Evolutionary conservation across 1,140 invertebrate genomes (phyloP).

Genomic region (Drosophila gunungcola): DNA sequence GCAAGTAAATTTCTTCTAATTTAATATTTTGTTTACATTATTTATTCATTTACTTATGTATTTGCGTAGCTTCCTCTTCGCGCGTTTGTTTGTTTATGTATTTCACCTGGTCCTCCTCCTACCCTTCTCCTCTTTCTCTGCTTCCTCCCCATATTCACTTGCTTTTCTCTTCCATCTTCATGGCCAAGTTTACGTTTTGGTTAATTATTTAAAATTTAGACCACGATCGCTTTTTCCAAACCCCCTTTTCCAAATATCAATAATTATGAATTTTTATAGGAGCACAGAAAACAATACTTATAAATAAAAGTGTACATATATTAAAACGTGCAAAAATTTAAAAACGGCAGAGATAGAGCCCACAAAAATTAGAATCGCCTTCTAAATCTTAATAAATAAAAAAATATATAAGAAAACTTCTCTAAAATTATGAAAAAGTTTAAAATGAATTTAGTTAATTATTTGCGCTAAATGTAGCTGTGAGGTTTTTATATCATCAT

Average conservation of each 20-base stretch:
- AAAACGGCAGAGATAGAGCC: neutral
- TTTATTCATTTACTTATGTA: slow-evolving; percentile 82
- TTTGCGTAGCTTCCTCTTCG: slow-evolving; percentile 46
- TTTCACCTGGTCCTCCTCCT: slow-evolving; percentile 38
- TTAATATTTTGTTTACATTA: slow-evolving; percentile 83
- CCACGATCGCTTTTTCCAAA: neutral
- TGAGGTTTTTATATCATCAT: neutral
- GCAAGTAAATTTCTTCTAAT: slow-evolving; percentile 82
- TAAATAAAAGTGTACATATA: too few relatives aligned
- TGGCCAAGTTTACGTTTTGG: slow-evolving; percentile 8
- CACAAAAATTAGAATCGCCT: neutral
- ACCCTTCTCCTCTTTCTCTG: neutral
- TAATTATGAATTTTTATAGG: neutral
- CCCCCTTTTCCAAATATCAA: neutral
- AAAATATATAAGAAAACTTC: neutral
- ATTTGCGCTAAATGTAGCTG: neutral
- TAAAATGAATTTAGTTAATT: neutral
- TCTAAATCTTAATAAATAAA: too few relatives aligned
- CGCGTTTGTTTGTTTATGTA: slow-evolving; percentile 62
- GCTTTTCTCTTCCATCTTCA: neutral
- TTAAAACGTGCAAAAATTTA: neutral
- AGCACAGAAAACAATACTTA: neutral
- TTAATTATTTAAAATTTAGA: slow-evolving; percentile 21
- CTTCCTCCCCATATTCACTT: too few relatives aligned
- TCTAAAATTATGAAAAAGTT: too few relatives aligned